Conservation (phyloP, 2,113 vertebrate species). For the Clinocottus analis region DNA sequence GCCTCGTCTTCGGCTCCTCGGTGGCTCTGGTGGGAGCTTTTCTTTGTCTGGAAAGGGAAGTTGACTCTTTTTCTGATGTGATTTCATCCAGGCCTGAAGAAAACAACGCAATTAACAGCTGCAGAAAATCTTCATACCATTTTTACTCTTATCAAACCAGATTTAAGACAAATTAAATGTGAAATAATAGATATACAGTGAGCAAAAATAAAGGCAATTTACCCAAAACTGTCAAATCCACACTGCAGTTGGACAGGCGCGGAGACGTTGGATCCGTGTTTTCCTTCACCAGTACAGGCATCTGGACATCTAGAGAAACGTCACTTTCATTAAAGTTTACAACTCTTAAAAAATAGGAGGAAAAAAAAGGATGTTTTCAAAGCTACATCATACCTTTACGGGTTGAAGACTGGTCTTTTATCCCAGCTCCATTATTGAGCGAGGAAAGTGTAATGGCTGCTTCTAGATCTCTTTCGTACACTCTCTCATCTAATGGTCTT, state of each 20-base stretch:
- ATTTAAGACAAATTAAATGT: not conserved
- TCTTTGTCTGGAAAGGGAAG: conserved; percentile 48
- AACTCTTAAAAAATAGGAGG: not conserved
- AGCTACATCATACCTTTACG: conserved; percentile 48
- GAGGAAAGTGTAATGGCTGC: conserved; percentile 89
- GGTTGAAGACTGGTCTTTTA: conserved; percentile 1
- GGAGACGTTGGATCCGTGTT: conserved; percentile 49
- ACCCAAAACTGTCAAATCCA: conserved; percentile 83
- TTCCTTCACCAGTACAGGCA: conserved; percentile 56
- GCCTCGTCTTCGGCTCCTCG: conserved; percentile 50
- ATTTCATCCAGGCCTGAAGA: conserved; percentile 83
- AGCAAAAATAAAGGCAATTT: conserved; percentile 5
- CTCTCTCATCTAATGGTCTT: conserved; percentile 85
- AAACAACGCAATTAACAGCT: not conserved
- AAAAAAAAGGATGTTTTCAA: not conserved
- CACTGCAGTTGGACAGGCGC: conserved; percentile 86
- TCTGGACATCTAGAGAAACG: conserved; percentile 42
- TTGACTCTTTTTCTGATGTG: conserved; percentile 58
- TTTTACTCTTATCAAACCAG: not conserved
- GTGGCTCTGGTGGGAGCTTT: conserved; percentile 45
- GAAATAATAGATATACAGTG: not conserved
- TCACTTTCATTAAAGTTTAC: not conserved
- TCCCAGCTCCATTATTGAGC: conserved; percentile 39
- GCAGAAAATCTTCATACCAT: not conserved
- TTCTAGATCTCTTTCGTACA: conserved; percentile 88